Base-by-base conservation (phyloP, 2,113 vertebrate genomes). In the Petroica traversi region DNA sequence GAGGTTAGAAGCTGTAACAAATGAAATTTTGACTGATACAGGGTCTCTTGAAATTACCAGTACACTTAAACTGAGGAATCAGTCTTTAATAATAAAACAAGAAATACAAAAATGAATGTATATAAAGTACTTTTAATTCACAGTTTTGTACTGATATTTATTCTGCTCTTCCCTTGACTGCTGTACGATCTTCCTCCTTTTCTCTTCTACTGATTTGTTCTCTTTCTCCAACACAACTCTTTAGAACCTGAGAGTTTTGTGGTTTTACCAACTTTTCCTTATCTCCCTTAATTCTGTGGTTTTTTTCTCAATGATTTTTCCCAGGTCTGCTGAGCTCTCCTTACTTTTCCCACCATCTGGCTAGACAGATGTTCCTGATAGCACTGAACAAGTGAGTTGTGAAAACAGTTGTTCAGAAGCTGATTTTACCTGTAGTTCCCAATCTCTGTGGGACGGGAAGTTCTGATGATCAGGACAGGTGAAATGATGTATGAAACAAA, bases 311-410 rank as follows among this genome's bases (percentile, higher is more conserved):
- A 5, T 38, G 19, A 33, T 92, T 83, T 95, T 93, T 76, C n/a
- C 58, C 43, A 74, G 49, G 40, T 83, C 84, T 88, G 52, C 48
- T 96, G 68, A 91, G 36, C 43, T 94, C 31, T 57, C 57, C 46
- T 91, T 88, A 55, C 68, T 71, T 91, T 80, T 86, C 63, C 83
- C 52, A 82, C 92, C 86, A 72, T 87, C 84, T 97, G 93, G 10
- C 49, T 59, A 87, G 62, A 40, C 89, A 93, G 75, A 66, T 92
- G 93, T 58, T 95, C n/a, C 57, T 64, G 62, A 45, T 51, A 85
- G 34, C 58, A 76, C 23, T 11, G 62, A 88, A 26, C 34, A 49
- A 90, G 31, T 31, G 41, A 86, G 46, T 45, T 92, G 64, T 93
- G 57, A 66, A 88, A 97, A 84, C 59, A 67, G 38, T 86, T 86